A percentile compares a stretch with the other conserved stretches of the same genome.
phyloP scores from a whole-genome alignment of 2,888 invertebrate species.

The Tipula helvola region DNA sequence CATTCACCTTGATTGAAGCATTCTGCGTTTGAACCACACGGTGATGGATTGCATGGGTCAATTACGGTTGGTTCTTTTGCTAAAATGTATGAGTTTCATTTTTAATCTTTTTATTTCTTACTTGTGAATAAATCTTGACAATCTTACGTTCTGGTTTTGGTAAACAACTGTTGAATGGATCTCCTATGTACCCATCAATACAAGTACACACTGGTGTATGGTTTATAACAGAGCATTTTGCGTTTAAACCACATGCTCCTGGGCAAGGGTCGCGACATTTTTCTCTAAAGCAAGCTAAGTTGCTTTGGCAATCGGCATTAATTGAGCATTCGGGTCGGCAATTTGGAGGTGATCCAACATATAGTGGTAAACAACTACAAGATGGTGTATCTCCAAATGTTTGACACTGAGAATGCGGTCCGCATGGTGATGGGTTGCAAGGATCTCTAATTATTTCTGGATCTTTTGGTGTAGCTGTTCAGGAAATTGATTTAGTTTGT shows the following conservation, averaged over 20 bases:
- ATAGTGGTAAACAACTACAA: slow-evolving; percentile 50
- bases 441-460: slow-evolving; percentile 35
- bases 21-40: slow-evolving; percentile 57
- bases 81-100: neutral
- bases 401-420: slow-evolving; percentile 52
- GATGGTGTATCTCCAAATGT: slow-evolving; percentile 46
- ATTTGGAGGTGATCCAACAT: slow-evolving; percentile 56
- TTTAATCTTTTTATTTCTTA: neutral
- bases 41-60: slow-evolving; percentile 47
- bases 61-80: slow-evolving; percentile 25
- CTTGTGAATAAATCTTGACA: neutral
- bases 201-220: slow-evolving; percentile 67
- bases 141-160: slow-evolving; percentile 37
- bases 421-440: slow-evolving; percentile 52
- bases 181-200: slow-evolving; percentile 54
- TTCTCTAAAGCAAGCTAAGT: slow-evolving; percentile 62
- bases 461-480: slow-evolving; percentile 22
- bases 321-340: slow-evolving; percentile 59
- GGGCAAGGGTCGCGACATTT: slow-evolving; percentile 71
- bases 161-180: slow-evolving; percentile 51
- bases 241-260: slow-evolving; percentile 57
- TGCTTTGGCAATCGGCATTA: slow-evolving; percentile 61
- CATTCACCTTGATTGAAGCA: slow-evolving; percentile 51
- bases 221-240: slow-evolving; percentile 51
- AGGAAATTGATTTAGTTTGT: neutral